Evolutionary conservation across 2,888 invertebrate genomes (phyloP).

Genomic region (Oligia latruncula): DNA sequence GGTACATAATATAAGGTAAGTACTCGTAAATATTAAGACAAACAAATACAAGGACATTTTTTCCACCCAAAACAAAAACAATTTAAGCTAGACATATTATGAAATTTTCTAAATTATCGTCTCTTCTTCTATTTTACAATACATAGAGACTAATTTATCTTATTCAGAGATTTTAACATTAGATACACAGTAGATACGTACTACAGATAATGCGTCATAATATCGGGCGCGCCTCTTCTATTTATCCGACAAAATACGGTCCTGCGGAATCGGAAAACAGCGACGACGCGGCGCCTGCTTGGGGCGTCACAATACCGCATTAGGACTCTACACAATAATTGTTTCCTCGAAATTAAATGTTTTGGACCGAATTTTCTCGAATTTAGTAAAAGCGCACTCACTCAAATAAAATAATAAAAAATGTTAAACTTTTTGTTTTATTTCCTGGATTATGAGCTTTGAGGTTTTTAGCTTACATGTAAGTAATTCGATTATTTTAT

Average conservation of each 20-base stretch:
- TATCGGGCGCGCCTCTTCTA: background rate
- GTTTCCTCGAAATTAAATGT: constrained; percentile 19
- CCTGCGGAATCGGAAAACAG: constrained; percentile 15
- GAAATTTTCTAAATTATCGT: background rate
- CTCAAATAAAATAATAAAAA: background rate
- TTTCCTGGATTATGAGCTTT: background rate
- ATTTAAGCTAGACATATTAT: too few relatives aligned
- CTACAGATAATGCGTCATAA: constrained; percentile 7
- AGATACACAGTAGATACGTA: background rate
- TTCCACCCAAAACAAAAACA: background rate
- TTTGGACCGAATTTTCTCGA: constrained; percentile 5
- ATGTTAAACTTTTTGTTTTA: background rate
- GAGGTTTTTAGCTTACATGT: background rate
- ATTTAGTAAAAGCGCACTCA: constrained; percentile 19
- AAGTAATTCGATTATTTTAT: constrained; percentile 18
- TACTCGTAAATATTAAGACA: constrained; percentile 1
- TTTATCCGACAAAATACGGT: constrained; percentile 13
- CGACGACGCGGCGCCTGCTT: constrained; percentile 16
- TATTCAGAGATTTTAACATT: background rate
- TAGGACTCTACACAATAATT: constrained; percentile 11
- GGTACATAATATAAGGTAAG: background rate
- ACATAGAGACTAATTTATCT: background rate
- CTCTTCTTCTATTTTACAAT: background rate
- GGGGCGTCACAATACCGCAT: constrained; percentile 18
- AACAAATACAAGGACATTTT: background rate